Conservation (phyloP, 2,113 vertebrate species). For the Mesembrinibis cayennensis region DNA sequence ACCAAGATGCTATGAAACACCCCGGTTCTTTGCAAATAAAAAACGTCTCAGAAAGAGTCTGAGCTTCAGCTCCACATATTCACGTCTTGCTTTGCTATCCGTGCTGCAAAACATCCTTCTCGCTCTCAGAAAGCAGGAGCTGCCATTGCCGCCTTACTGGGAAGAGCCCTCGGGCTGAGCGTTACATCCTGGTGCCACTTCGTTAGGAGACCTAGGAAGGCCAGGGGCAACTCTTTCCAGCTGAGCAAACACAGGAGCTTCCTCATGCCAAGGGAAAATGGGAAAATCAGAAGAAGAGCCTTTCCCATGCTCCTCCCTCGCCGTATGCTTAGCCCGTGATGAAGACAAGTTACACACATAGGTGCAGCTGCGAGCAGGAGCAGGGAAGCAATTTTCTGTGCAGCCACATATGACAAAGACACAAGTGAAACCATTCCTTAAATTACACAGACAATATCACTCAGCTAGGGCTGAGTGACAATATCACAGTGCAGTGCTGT, state of each 20-base stretch:
- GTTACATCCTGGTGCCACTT: background rate
- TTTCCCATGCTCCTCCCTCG: background rate
- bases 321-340: fast-evolving
- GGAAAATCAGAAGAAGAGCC: background rate
- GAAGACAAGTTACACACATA: background rate
- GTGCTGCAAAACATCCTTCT: background rate
- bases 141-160: background rate
- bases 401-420: background rate
- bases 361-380: background rate
- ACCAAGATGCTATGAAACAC: background rate
- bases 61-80: background rate
- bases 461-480: background rate
- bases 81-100: background rate
- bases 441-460: background rate
- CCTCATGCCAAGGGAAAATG: background rate
- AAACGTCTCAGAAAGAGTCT: background rate
- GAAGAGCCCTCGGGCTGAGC: background rate
- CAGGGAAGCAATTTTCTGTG: background rate
- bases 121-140: background rate
- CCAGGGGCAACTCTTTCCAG: background rate
- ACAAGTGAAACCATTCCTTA: background rate
- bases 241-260: background rate
- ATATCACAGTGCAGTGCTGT: too few species aligned
- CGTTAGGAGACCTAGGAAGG: background rate
- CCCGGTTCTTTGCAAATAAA: background rate